These are phyloP conservation scores for Phyllotreta striolata DNA, from an alignment of 2,888 invertebrate species.

Conservation along the genomic window DNA sequence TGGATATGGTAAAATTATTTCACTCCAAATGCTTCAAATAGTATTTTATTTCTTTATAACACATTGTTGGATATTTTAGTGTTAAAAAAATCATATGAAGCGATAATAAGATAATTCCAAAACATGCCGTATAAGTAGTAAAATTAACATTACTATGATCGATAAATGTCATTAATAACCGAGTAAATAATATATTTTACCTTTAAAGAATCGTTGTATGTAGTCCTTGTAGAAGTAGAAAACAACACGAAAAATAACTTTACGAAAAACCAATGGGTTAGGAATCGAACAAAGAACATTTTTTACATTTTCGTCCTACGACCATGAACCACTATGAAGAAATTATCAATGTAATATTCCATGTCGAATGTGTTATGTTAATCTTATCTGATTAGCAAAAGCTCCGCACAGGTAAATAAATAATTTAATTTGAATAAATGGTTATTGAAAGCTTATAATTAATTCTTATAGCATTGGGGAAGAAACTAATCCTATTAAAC, in stretches of 20 bases:
- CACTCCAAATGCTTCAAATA: too few relatives aligned
- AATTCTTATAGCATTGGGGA: too few relatives aligned
- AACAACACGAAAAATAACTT: conserved; percentile 27
- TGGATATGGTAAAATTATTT: too few relatives aligned
- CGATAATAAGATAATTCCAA: background rate
- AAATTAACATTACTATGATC: background rate
- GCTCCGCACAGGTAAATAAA: conserved; percentile 4
- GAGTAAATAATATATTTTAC: conserved; percentile 21
- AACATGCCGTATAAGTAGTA: too few relatives aligned
- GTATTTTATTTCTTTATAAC: too few relatives aligned
- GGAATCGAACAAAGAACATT: conserved; percentile 24
- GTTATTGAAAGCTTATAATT: conserved; percentile 7
- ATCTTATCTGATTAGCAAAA: conserved; percentile 37
- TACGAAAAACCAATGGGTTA: conserved; percentile 26
- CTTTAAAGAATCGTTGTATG: conserved; percentile 7
- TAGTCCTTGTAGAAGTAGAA: conserved; percentile 20
- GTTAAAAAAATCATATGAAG: too few relatives aligned
- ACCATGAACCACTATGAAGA: conserved; percentile 15
- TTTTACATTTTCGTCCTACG: conserved; percentile 25
- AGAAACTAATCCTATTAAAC: background rate
- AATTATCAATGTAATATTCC: conserved; percentile 32
- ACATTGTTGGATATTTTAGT: too few relatives aligned
- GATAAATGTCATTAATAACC: background rate
- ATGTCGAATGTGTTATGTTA: conserved; percentile 34
- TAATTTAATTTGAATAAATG: conserved; percentile 18